Percentiles rank a stretch among this genome's conserved stretches.
These are phyloP conservation scores for Pedionomus torquatus DNA, from an alignment of 2,113 vertebrate genomes.

Conservation along the genomic window DNA sequence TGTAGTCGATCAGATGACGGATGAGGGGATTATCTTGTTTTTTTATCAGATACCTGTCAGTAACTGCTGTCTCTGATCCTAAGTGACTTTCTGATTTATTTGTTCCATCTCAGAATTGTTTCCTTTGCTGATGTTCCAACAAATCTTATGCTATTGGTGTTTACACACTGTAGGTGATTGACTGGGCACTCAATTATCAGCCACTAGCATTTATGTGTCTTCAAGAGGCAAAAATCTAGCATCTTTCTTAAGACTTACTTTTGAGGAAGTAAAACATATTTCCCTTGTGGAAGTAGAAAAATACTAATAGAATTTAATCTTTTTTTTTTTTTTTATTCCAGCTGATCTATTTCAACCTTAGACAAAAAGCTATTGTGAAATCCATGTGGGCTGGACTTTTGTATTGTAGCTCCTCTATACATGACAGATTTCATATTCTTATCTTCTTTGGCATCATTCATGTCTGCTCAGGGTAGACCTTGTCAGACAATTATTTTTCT, in stretches of 20 bases:
- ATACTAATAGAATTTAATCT: neutral
- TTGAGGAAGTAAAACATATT: neutral
- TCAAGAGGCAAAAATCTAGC: neutral
- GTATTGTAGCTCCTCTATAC: neutral
- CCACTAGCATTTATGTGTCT: neutral
- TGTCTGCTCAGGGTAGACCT: neutral
- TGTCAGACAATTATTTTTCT: neutral
- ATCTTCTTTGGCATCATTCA: neutral
- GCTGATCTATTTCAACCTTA: neutral
- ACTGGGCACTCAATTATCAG: neutral
- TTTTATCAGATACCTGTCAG: neutral
- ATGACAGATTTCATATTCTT: slow-evolving; percentile 14
- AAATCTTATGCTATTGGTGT: neutral
- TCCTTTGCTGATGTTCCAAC: neutral
- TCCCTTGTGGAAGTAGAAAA: neutral
- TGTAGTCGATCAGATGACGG: neutral
- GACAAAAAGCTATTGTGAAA: slow-evolving; percentile 4
- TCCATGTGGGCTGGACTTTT: neutral
- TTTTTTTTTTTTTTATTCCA: neutral
- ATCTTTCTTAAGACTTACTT: neutral
- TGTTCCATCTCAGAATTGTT: neutral
- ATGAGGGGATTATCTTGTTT: neutral
- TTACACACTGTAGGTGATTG: neutral
- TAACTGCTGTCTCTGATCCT: neutral
- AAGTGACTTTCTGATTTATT: neutral